Evolutionary conservation across 2,888 invertebrate genomes (phyloP).

Genomic region (Strigamia transsilvanica): DNA sequence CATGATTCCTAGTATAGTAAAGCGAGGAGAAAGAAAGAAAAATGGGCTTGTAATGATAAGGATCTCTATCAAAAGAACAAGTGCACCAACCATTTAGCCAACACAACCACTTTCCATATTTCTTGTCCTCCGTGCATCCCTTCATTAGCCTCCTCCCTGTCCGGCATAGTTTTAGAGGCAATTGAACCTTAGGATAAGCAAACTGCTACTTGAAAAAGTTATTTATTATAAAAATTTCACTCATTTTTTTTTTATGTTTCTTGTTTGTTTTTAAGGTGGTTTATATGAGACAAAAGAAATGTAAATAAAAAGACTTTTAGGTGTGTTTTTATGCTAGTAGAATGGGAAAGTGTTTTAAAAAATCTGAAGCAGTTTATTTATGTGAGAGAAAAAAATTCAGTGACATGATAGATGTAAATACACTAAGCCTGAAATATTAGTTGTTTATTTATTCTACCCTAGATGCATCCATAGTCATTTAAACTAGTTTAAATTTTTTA

Average conservation of each 20-base stretch:
- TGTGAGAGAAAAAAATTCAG: background rate
- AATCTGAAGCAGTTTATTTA: background rate
- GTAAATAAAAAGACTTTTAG: conserved; percentile 1
- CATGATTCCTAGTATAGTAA: conserved; percentile 16
- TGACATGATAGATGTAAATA: background rate
- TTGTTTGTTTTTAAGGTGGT: conserved; percentile 24
- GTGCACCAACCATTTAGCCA: conserved; percentile 26
- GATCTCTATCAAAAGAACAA: conserved; percentile 26
- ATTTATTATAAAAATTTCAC: conserved; percentile 21
- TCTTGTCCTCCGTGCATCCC: conserved; percentile 21
- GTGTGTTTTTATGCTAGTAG: background rate
- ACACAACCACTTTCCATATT: conserved; percentile 31
- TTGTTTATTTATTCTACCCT: no score
- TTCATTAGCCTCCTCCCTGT: conserved; percentile 38
- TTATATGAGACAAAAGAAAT: background rate
- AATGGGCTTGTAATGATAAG: conserved; percentile 26
- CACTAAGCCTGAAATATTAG: background rate
- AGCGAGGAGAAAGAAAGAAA: conserved; percentile 22
- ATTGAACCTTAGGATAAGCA: conserved; percentile 31
- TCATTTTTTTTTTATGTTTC: conserved; percentile 16
- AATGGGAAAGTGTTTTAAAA: background rate
- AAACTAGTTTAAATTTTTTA: no score
- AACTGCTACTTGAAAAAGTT: conserved; percentile 35
- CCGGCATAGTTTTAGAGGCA: background rate
- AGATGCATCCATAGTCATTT: no score